phyloP scores from a whole-genome alignment of 1,140 invertebrate species.

The Pogonomyrmex californicus region DNA sequence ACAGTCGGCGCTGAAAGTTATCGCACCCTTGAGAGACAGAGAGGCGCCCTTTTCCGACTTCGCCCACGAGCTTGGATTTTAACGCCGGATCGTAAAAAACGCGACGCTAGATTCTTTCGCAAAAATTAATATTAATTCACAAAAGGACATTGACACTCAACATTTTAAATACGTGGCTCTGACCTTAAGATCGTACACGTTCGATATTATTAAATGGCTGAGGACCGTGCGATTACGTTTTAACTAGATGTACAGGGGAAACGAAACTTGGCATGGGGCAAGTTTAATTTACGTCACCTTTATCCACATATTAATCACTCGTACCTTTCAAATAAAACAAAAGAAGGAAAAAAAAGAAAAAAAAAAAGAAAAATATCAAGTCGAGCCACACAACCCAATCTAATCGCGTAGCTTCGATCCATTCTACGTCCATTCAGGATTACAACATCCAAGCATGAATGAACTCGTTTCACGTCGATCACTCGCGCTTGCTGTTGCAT shows the following conservation, averaged over 20 bases:
- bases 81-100: neutral
- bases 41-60: constrained; percentile 71
- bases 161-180: neutral
- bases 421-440: constrained; percentile 66
- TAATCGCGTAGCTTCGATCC: constrained; percentile 55
- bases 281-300: neutral
- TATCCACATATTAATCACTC: neutral
- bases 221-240: neutral
- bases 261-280: neutral
- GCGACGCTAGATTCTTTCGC: neutral
- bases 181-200: neutral
- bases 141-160: neutral
- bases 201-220: neutral
- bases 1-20: constrained; percentile 83
- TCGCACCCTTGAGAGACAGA: constrained; percentile 74
- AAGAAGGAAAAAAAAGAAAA: constrained; percentile 3
- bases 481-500: constrained; percentile 64
- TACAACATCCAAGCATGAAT: constrained; percentile 73
- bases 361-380: constrained; percentile 18
- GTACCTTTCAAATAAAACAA: constrained; percentile 6
- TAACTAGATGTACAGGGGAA: neutral
- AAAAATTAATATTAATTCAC: constrained; percentile 4
- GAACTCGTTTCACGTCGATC: constrained; percentile 79
- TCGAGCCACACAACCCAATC: constrained; percentile 17
- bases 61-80: constrained; percentile 49